Evolutionary conservation across 2,888 invertebrate species (phyloP).

Genomic region (Caenorhabditis becei): DNA sequence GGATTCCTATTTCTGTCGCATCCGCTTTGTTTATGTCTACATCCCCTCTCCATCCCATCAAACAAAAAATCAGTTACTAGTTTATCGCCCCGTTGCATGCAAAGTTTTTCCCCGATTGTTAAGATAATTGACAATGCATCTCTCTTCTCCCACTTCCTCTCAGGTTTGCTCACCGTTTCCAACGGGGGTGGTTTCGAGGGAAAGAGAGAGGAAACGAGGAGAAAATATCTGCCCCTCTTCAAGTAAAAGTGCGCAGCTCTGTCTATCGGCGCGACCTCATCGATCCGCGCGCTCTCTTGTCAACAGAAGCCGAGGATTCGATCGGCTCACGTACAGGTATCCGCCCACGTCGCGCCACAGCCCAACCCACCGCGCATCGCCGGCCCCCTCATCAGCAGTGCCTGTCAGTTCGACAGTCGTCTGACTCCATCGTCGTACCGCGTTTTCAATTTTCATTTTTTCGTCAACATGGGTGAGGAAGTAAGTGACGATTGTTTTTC

Average conservation of each 20-base stretch:
- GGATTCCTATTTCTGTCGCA: background rate
- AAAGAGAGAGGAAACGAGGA: conserved; percentile 31
- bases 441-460: conserved; percentile 59
- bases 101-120: conserved; percentile 30
- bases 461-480: conserved; percentile 63
- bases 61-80: conserved; percentile 31
- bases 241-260: conserved; percentile 55
- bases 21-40: background rate
- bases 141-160: conserved; percentile 6
- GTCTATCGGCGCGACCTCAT: conserved; percentile 39
- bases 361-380: conserved; percentile 49
- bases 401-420: conserved; percentile 64
- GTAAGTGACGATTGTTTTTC: conserved; percentile 51
- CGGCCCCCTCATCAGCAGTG: conserved; percentile 43
- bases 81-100: conserved; percentile 25
- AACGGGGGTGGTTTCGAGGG: conserved; percentile 51
- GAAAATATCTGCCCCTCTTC: conserved; percentile 59
- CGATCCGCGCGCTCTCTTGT: conserved; percentile 31
- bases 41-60: background rate
- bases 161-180: conserved; percentile 58
- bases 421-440: conserved; percentile 64
- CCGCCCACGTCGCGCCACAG: conserved; percentile 56
- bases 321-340: conserved; percentile 60
- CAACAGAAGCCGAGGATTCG: conserved; percentile 16
- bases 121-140: conserved; percentile 55